phyloP scores from a whole-genome alignment of 2,888 invertebrate genomes.

The Autographa gamma region DNA sequence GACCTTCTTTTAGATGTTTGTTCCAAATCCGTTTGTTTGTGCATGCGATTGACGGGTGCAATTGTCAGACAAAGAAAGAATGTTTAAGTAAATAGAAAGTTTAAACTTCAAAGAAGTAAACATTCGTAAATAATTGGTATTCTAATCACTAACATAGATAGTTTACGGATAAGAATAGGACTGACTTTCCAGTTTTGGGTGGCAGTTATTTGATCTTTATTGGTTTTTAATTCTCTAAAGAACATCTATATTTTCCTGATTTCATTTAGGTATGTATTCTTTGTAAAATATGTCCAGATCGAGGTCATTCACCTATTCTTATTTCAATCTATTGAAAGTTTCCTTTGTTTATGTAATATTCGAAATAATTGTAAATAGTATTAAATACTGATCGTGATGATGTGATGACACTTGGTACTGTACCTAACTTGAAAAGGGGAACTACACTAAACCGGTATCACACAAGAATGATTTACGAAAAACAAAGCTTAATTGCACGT shows the following conservation, averaged over 20 bases:
- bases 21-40: constrained; percentile 4
- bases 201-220: neutral
- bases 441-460: neutral
- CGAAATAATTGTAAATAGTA: too few species aligned
- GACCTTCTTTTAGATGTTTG: constrained; percentile 3
- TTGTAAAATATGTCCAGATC: too few species aligned
- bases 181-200: neutral
- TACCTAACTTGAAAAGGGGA: neutral
- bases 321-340: too few species aligned
- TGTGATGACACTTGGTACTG: too few species aligned
- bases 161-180: too few species aligned
- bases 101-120: neutral
- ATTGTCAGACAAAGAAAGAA: neutral
- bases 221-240: too few species aligned
- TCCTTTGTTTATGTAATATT: too few species aligned
- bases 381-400: too few species aligned
- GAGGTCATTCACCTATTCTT: too few species aligned
- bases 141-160: too few species aligned
- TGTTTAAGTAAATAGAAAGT: neutral
- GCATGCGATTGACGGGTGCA: neutral
- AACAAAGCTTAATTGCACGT: neutral
- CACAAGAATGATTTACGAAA: neutral
- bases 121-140: neutral
- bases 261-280: too few species aligned
- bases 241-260: too few species aligned